These are phyloP conservation scores for Sardina pilchardus DNA, from an alignment of 2,113 vertebrate genomes.

Conservation along the genomic window DNA sequence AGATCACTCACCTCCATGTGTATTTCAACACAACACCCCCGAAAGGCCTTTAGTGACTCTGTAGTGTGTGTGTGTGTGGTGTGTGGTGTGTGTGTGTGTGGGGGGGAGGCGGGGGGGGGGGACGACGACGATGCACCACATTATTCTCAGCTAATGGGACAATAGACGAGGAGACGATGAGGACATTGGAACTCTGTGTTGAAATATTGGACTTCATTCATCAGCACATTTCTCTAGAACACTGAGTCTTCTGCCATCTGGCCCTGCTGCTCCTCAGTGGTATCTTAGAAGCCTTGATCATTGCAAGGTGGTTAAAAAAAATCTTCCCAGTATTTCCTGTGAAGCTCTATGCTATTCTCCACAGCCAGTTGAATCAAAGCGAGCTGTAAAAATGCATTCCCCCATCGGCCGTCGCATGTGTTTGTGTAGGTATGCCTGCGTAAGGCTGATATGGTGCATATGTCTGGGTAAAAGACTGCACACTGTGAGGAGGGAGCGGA, in stretches of 20 bases:
- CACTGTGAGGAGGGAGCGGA: background rate
- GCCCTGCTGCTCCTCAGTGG: slow-evolving; percentile 7
- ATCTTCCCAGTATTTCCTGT: background rate
- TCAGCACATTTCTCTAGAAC: slow-evolving; percentile 20
- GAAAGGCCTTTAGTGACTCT: background rate
- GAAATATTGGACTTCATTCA: slow-evolving; percentile 19
- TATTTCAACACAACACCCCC: background rate
- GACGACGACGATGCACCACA: background rate
- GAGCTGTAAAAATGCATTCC: background rate
- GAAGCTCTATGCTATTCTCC: background rate
- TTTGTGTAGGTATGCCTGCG: background rate
- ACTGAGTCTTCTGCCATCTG: slow-evolving; percentile 16
- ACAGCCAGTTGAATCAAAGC: background rate
- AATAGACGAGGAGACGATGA: background rate
- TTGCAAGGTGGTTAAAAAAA: slow-evolving; percentile 1
- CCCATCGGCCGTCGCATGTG: background rate
- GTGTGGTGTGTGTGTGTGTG: too few relatives aligned
- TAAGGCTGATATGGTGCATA: background rate
- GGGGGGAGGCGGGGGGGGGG: too few relatives aligned
- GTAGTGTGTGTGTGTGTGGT: background rate
- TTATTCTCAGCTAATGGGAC: background rate
- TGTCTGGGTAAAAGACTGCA: slow-evolving; percentile 12
- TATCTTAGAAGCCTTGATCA: slow-evolving; percentile 15
- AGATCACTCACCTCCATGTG: background rate
- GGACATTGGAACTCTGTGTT: slow-evolving; percentile 12